phyloP scores from a whole-genome alignment of 2,888 invertebrate genomes.

The Hydriomena furcata region DNA sequence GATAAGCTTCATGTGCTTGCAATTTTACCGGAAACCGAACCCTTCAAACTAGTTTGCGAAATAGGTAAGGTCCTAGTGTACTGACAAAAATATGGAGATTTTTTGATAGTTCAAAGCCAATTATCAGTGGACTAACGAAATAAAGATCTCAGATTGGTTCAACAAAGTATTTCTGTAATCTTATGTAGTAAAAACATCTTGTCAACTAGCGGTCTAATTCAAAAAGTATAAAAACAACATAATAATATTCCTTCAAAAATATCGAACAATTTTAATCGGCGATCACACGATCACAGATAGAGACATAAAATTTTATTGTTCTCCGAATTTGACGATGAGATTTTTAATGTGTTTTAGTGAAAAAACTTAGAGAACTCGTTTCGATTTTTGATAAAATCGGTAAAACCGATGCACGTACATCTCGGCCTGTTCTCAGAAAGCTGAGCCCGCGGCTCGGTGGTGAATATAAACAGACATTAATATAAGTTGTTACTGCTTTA shows the following conservation, averaged over 20 bases:
- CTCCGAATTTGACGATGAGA: slow-evolving; percentile 43
- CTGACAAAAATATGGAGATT: too few relatives aligned
- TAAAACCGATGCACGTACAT: slow-evolving; percentile 53
- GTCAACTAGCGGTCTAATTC: too few relatives aligned
- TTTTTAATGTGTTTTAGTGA: slow-evolving; percentile 42
- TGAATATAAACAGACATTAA: slow-evolving; percentile 36
- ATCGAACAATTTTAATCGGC: slow-evolving; percentile 44
- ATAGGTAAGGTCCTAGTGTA: too few relatives aligned
- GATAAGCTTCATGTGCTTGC: too few relatives aligned
- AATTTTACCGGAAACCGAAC: too few relatives aligned
- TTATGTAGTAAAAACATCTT: too few relatives aligned
- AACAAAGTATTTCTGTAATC: too few relatives aligned
- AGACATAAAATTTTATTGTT: slow-evolving; percentile 66
- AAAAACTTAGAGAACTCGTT: slow-evolving; percentile 43
- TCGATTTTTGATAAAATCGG: slow-evolving; percentile 58
- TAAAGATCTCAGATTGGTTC: too few relatives aligned
- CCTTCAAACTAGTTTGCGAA: too few relatives aligned
- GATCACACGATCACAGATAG: slow-evolving; percentile 50
- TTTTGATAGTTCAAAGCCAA: too few relatives aligned
- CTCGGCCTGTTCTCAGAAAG: slow-evolving; percentile 30
- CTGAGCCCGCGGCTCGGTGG: slow-evolving; percentile 9
- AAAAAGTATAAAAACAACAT: too few relatives aligned
- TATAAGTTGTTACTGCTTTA: slow-evolving; percentile 24
- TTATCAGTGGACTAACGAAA: too few relatives aligned
- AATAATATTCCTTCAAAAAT: slow-evolving; percentile 17